Percentiles rank a stretch among this genome's conserved stretches.
Conservation (phyloP, 2,797 vertebrate species). For the Halcyon smyrnensis region DNA sequence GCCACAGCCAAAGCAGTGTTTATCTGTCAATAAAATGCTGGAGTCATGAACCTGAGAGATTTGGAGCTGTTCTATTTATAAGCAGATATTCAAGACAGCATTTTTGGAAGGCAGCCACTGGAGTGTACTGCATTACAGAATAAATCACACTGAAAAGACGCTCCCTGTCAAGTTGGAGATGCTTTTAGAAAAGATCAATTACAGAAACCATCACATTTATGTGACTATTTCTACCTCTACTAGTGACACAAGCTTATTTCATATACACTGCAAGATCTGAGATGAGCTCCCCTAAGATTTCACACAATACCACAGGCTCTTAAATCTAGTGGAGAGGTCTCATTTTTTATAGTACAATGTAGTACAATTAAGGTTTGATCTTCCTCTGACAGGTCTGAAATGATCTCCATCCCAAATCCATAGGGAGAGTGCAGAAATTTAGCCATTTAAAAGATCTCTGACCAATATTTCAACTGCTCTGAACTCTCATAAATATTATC, state of each 20-base stretch:
- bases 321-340: slow-evolving; percentile 35
- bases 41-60: slow-evolving; percentile 4
- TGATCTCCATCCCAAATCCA: neutral
- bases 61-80: slow-evolving; percentile 13
- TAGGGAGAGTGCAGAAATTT: slow-evolving; percentile 37
- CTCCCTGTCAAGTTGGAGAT: slow-evolving; percentile 26
- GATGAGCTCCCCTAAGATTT: slow-evolving; percentile 28
- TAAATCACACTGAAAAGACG: slow-evolving; percentile 55
- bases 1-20: neutral
- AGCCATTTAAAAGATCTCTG: slow-evolving; percentile 42
- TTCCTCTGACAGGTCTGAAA: slow-evolving; percentile 47
- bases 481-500: slow-evolving; percentile 53
- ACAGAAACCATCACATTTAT: slow-evolving; percentile 50
- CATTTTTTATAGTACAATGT: slow-evolving; percentile 28
- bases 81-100: neutral
- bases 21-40: neutral
- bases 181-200: slow-evolving; percentile 47
- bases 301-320: neutral
- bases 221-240: slow-evolving; percentile 32
- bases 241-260: slow-evolving; percentile 24
- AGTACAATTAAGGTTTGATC: slow-evolving; percentile 41
- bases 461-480: neutral
- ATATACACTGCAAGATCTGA: neutral
- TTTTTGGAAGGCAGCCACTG: slow-evolving; percentile 59
- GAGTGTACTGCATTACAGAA: slow-evolving; percentile 40